These are phyloP conservation scores for Lasioglossum albipes DNA, from an alignment of 1,140 invertebrate species.

Conservation along the genomic window DNA sequence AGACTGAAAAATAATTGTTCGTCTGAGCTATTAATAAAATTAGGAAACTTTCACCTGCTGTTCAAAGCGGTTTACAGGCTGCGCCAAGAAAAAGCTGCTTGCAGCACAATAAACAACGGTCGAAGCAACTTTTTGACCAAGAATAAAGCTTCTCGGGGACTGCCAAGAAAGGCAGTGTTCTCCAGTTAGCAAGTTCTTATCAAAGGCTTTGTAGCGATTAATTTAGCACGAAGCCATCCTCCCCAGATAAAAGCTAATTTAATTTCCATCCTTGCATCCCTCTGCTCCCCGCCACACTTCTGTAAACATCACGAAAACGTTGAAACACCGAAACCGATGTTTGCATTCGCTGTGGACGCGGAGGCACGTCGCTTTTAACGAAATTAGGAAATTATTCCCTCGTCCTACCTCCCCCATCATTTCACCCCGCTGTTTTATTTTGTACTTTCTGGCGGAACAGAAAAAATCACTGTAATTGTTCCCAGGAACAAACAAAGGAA, in stretches of 20 bases:
- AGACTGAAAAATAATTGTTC: not conserved
- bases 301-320: not conserved
- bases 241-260: conserved; percentile 55
- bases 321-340: conserved; percentile 16
- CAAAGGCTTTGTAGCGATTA: conserved; percentile 56
- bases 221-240: conserved; percentile 41
- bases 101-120: not conserved
- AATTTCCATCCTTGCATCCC: conserved; percentile 57
- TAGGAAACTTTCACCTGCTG: not conserved
- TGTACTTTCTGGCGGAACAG: not conserved
- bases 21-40: not conserved
- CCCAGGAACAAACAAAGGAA: not conserved
- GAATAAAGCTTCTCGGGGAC: not conserved
- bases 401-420: not conserved
- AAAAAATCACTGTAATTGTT: conserved; percentile 9
- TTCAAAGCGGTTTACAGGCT: not conserved
- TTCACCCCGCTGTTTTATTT: not conserved
- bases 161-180: conserved; percentile 9
- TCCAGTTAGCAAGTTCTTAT: conserved; percentile 8
- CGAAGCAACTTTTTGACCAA: conserved; percentile 5
- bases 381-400: conserved; percentile 9
- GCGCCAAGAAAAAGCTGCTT: not conserved
- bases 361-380: not conserved
- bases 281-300: not conserved
- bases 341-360: not conserved